Conservation (phyloP, 2,797 vertebrate species). For the Notolabrus celidotus region DNA sequence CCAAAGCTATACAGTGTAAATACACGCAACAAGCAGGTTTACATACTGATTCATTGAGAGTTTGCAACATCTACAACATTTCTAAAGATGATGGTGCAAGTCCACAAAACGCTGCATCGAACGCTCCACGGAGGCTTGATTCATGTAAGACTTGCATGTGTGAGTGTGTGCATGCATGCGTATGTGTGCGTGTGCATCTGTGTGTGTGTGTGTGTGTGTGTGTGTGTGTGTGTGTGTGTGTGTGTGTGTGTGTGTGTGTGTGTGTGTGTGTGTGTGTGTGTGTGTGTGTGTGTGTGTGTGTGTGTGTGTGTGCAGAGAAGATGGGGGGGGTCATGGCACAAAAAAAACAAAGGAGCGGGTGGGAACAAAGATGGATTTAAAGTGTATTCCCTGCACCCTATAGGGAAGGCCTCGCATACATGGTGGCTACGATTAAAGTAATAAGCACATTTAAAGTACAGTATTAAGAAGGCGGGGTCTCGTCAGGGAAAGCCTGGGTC, state of each 20-base stretch:
- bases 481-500: constrained; percentile 71
- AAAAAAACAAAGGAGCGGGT: constrained; percentile 19
- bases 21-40: constrained; percentile 77
- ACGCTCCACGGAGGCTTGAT: constrained; percentile 45
- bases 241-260: not conserved
- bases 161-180: constrained; percentile 14
- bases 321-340: constrained; percentile 60
- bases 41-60: constrained; percentile 70
- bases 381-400: constrained; percentile 71
- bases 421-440: constrained; percentile 79
- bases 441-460: constrained; percentile 75
- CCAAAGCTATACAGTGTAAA: constrained; percentile 81
- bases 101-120: constrained; percentile 49
- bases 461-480: constrained; percentile 76
- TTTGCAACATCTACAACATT: constrained; percentile 69
- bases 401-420: constrained; percentile 61
- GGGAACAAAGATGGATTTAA: constrained; percentile 37
- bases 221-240: not conserved
- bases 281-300: constrained; percentile 2
- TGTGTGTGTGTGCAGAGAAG: constrained; percentile 3
- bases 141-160: constrained; percentile 35
- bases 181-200: too few relatives aligned
- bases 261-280: too few relatives aligned
- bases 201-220: not conserved
- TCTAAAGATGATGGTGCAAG: constrained; percentile 53